These are phyloP conservation scores for Heliangelus exortis DNA, from an alignment of 2,797 vertebrate species.

Conservation along the genomic window DNA sequence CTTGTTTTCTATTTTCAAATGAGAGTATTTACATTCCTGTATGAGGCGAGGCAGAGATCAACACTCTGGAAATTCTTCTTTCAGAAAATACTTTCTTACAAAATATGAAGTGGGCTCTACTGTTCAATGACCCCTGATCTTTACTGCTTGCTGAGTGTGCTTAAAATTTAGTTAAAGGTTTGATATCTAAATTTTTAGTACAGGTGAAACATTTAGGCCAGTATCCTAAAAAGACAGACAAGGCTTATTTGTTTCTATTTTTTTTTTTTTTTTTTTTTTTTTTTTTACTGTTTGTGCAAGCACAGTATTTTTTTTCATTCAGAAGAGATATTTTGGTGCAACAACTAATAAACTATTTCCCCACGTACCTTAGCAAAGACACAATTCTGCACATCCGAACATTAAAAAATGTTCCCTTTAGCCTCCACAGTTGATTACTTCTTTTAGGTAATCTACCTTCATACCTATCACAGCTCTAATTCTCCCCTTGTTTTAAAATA, in stretches of 20 bases:
- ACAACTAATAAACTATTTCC: constrained; percentile 23
- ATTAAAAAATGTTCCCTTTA: background rate
- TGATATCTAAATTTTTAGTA: background rate
- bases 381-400: background rate
- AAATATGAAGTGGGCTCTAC: background rate
- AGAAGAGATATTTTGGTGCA: background rate
- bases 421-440: background rate
- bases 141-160: background rate
- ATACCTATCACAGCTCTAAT: background rate
- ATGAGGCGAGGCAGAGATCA: background rate
- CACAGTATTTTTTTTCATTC: background rate
- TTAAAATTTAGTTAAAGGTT: background rate
- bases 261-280: no score
- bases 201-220: background rate
- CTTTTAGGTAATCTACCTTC: background rate
- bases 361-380: background rate
- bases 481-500: background rate
- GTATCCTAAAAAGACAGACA: background rate
- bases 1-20: background rate
- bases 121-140: background rate
- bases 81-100: background rate
- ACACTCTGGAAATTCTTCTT: background rate
- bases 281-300: background rate
- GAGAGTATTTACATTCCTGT: background rate
- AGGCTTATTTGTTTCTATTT: background rate